Base-by-base conservation (phyloP, 1,140 invertebrate genomes). In the Argopecten irradians region DNA sequence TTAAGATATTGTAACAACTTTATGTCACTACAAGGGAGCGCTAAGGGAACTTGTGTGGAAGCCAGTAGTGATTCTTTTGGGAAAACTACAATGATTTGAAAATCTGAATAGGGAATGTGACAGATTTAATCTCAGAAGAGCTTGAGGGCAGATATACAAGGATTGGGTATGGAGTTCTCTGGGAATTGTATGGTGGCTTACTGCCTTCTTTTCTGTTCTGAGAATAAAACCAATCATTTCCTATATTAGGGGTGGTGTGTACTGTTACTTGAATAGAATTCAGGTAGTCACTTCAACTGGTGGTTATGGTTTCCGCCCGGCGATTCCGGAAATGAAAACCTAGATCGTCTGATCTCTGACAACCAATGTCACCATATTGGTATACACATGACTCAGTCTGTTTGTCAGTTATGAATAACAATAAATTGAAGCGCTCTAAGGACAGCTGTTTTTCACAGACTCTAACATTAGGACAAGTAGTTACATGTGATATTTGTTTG, bases 201-300 rank as follows among this genome's bases (percentile, higher is more conserved):
- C 55, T 71, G 22, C 16, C 8, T 22, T 28, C 55, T 71, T 71
- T 71, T 71, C 8, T 28, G 7, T n/a, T 71, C 16, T 28, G 55
- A 71, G 28, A 71, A 71, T 71, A 71, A 71, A 71, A 46, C 43
- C n/a, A 71, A 71, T 28, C 55, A 71, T 71, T 71, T n/a, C n/a
- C 55, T 71, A 71, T 28, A 71, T 28, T 71, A 71, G 22, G 28
- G 55, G 55, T 71, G n/a, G 8, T n/a, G n/a, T 71, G 55, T 71
- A 71, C 55, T 71, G 22, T 71, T 3, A 71, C n/a, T 71, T 28
- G 28, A 28, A 71, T 28, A 71, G 55, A 71, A 71, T 71, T n/a
- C 22, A 71, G 55, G n/a, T 28, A 16, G 1, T 16, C 1, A 46
- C 22, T 28, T 71, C 5, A 71, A 71, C 22, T 71, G 22, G 7